Conservation (phyloP, 2,888 invertebrate species). For the Lepidocyrtoides sp. region DNA sequence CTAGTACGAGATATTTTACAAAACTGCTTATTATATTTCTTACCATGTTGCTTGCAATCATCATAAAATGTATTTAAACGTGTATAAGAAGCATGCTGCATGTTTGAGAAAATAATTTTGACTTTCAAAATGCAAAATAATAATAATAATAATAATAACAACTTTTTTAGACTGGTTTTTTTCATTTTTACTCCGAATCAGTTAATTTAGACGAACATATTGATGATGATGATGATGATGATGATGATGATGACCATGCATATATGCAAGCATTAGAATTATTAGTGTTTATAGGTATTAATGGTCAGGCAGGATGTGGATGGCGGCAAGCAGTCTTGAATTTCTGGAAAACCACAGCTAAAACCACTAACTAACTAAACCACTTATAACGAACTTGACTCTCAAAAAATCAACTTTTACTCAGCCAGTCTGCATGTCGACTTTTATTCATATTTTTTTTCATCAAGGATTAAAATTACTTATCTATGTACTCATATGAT, state of each 20-base stretch:
- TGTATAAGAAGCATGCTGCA: background rate
- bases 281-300: too few relatives aligned
- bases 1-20: slow-evolving; percentile 8
- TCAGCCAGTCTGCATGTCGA: slow-evolving; percentile 75
- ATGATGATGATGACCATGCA: background rate
- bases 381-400: slow-evolving; percentile 49
- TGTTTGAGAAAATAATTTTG: background rate
- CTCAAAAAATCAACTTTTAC: slow-evolving; percentile 37
- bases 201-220: slow-evolving; percentile 41
- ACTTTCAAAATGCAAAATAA: slow-evolving; percentile 2
- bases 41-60: slow-evolving; percentile 36
- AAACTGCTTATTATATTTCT: slow-evolving; percentile 52
- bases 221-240: slow-evolving; percentile 32
- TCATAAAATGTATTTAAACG: slow-evolving; percentile 15
- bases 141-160: slow-evolving; percentile 19
- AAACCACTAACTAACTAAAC: slow-evolving; percentile 32
- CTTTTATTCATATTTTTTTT: slow-evolving; percentile 39
- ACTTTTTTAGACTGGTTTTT: slow-evolving; percentile 31
- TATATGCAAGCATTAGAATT: background rate
- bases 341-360: slow-evolving; percentile 76
- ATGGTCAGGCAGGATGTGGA: slow-evolving; percentile 75
- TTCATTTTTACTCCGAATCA: slow-evolving; percentile 4
- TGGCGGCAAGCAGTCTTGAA: slow-evolving; percentile 85
- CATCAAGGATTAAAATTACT: slow-evolving; percentile 23
- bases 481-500: background rate